Evolutionary conservation across 2,113 vertebrate species (phyloP).

Genomic region (Pitta sordida): DNA sequence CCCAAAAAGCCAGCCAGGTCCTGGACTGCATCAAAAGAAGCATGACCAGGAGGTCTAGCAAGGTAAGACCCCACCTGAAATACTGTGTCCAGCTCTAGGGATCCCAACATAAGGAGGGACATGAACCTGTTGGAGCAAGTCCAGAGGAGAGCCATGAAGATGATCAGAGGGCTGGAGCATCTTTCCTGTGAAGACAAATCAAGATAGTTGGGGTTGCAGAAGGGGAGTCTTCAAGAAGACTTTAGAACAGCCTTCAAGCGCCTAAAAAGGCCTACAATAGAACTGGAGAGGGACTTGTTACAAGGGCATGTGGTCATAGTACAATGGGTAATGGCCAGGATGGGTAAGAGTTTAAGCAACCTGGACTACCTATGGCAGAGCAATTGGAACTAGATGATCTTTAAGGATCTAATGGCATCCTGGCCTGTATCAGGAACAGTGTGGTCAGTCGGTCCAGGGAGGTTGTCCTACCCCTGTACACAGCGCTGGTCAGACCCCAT

Average conservation of each 20-base stretch:
- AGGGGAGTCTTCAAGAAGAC: not conserved
- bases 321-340: accelerated
- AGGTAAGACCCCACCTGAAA: not conserved
- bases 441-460: too few relatives aligned
- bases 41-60: not conserved
- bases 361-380: not conserved
- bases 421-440: too few relatives aligned
- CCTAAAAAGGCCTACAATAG: not conserved
- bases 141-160: not conserved
- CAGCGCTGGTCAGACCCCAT: too few relatives aligned
- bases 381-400: not conserved
- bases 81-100: not conserved
- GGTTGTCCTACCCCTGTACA: too few relatives aligned
- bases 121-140: accelerated
- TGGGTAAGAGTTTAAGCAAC: not conserved
- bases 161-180: not conserved
- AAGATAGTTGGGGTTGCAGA: not conserved
- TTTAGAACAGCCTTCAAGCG: not conserved
- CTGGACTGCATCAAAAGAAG: not conserved
- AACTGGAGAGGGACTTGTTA: not conserved
- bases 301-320: not conserved
- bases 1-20: not conserved
- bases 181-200: not conserved
- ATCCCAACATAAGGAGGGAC: too few relatives aligned
- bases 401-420: too few relatives aligned